These are phyloP conservation scores for Tonatia bakeri DNA, from an alignment of 2,113 vertebrate species.

Conservation along the genomic window DNA sequence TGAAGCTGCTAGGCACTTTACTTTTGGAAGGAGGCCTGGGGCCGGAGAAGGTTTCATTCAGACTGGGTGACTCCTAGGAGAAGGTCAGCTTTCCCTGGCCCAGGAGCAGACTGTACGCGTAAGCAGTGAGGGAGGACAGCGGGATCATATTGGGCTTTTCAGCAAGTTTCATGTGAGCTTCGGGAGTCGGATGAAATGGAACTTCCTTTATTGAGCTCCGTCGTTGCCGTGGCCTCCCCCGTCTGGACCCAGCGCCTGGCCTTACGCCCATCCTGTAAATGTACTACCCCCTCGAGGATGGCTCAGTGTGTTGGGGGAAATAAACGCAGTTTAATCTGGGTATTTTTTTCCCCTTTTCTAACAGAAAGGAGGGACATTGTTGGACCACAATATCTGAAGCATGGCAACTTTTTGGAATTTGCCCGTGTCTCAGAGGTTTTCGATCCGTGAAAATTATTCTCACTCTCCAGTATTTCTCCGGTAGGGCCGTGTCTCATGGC, in stretches of 20 bases:
- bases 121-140: background rate
- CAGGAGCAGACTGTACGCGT: background rate
- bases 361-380: background rate
- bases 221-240: background rate
- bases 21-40: background rate
- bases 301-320: background rate
- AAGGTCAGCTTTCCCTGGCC: background rate
- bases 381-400: background rate
- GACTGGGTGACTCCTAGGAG: background rate
- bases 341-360: background rate
- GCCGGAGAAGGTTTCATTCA: background rate
- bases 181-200: slow-evolving; percentile 10
- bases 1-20: background rate
- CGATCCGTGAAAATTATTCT: background rate
- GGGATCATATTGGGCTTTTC: slow-evolving; percentile 52
- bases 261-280: background rate
- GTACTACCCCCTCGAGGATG: background rate
- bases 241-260: background rate
- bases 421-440: background rate
- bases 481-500: background rate
- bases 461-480: background rate
- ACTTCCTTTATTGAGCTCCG: background rate
- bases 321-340: background rate
- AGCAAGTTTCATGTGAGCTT: slow-evolving; percentile 30
- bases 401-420: background rate